A percentile compares a stretch with the other conserved stretches of the same genome.
Evolutionary conservation across 2,797 vertebrate species (phyloP).

Genomic region (Bucorvus abyssinicus): DNA sequence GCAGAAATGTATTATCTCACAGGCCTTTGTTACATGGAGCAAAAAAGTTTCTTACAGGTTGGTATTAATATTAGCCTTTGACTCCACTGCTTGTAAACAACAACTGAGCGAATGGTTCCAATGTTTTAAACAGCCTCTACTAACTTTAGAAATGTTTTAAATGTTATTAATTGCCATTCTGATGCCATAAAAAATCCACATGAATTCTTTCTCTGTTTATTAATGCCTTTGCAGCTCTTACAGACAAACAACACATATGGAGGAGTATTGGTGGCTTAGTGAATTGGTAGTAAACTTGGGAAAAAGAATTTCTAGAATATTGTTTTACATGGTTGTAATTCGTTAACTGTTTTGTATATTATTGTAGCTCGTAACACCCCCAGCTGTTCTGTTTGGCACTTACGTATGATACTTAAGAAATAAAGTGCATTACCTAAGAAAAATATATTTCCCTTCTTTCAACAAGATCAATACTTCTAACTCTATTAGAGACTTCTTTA

Average conservation of each 20-base stretch:
- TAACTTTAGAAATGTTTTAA: neutral
- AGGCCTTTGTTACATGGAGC: slow-evolving; percentile 77
- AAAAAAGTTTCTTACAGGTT: slow-evolving; percentile 71
- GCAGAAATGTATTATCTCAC: slow-evolving; percentile 75
- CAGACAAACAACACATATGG: neutral
- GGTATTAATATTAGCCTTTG: neutral
- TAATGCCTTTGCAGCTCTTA: neutral
- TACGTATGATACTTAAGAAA: neutral
- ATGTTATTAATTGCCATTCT: neutral
- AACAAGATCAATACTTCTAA: neutral
- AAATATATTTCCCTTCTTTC: neutral
- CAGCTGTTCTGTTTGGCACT: neutral
- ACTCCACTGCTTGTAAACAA: neutral
- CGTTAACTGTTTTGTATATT: neutral
- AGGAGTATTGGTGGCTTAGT: neutral
- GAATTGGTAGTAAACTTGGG: neutral
- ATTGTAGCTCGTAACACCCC: neutral
- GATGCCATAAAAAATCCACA: neutral
- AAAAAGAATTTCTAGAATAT: neutral
- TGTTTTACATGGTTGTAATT: neutral
- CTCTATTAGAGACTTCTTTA: neutral
- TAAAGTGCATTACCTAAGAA: neutral
- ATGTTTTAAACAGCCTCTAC: neutral
- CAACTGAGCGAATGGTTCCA: neutral
- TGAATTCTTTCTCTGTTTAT: neutral